These are phyloP conservation scores for Brachyopa scutellaris DNA, from an alignment of 2,888 invertebrate genomes.

Conservation along the genomic window DNA sequence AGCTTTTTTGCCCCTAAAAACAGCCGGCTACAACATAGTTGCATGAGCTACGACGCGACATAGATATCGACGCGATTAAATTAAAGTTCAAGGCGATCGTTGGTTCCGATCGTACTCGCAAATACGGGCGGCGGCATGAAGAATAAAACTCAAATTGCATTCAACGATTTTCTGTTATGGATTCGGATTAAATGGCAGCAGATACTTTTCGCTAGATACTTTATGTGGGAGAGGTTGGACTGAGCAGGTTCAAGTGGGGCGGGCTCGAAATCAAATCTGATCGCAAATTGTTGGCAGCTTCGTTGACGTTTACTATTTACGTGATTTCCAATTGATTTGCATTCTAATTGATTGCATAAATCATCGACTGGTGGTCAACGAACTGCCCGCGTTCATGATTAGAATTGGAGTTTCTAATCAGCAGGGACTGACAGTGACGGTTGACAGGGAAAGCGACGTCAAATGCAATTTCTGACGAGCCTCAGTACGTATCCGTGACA, in stretches of 20 bases:
- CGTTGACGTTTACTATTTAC: conserved; percentile 6
- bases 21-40: conserved; percentile 24
- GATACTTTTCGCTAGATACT: conserved; percentile 31
- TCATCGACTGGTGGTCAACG: conserved; percentile 32
- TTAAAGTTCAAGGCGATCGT: conserved; percentile 54
- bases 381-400: conserved; percentile 14
- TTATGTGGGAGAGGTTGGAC: neutral
- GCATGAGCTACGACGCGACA: neutral
- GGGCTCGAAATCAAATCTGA: too few species aligned
- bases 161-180: too few species aligned
- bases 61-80: conserved; percentile 44
- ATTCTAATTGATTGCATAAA: conserved; percentile 44
- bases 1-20: conserved; percentile 15
- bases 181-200: conserved; percentile 30
- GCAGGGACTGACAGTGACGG: too few species aligned
- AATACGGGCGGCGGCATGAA: neutral
- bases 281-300: conserved; percentile 10
- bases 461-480: too few species aligned
- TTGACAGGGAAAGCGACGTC: too few species aligned
- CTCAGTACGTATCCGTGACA: too few species aligned
- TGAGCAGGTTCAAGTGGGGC: conserved; percentile 40
- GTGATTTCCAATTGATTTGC: conserved; percentile 36
- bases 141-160: neutral
- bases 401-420: too few species aligned
- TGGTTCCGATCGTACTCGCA: conserved; percentile 30